These are phyloP conservation scores for Dilophus febrilis DNA, from an alignment of 2,888 invertebrate species.

Conservation along the genomic window DNA sequence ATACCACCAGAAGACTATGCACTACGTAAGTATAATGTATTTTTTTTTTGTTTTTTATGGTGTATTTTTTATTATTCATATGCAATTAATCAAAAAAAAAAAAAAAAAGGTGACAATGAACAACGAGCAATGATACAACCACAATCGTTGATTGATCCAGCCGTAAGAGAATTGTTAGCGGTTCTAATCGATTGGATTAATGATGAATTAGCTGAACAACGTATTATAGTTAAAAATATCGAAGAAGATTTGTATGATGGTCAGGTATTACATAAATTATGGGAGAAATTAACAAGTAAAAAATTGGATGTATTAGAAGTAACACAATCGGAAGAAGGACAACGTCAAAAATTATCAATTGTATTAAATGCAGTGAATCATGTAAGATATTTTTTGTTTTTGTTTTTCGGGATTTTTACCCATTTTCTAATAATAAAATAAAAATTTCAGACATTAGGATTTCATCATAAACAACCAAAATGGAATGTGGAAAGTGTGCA, in stretches of 20 bases:
- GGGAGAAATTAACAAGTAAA: constrained; percentile 72
- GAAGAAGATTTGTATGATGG: constrained; percentile 97
- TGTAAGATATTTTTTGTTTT: constrained; percentile 29
- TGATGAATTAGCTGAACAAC: constrained; percentile 86
- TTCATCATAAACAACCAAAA: constrained; percentile 62
- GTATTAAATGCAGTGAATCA: constrained; percentile 80
- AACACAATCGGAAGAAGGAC: constrained; percentile 94
- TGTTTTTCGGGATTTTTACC: neutral
- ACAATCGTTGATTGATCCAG: constrained; percentile 69
- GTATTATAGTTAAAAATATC: constrained; percentile 93
- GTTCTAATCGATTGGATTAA: constrained; percentile 97
- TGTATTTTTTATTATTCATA: neutral
- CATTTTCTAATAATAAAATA: too few species aligned
- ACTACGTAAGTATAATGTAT: constrained; percentile 60
- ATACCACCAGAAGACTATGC: constrained; percentile 88
- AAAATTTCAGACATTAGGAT: constrained; percentile 47
- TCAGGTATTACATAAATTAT: constrained; percentile 57
- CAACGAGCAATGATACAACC: constrained; percentile 92
- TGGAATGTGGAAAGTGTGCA: constrained; percentile 97
- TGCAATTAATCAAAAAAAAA: neutral
- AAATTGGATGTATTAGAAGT: constrained; percentile 95
- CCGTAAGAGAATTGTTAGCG: constrained; percentile 65
- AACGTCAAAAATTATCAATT: constrained; percentile 81
- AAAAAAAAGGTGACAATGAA: constrained; percentile 72
- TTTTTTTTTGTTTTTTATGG: too few species aligned